These are phyloP conservation scores for Scaeva pyrastri DNA, from an alignment of 2,888 invertebrate species.

Conservation along the genomic window DNA sequence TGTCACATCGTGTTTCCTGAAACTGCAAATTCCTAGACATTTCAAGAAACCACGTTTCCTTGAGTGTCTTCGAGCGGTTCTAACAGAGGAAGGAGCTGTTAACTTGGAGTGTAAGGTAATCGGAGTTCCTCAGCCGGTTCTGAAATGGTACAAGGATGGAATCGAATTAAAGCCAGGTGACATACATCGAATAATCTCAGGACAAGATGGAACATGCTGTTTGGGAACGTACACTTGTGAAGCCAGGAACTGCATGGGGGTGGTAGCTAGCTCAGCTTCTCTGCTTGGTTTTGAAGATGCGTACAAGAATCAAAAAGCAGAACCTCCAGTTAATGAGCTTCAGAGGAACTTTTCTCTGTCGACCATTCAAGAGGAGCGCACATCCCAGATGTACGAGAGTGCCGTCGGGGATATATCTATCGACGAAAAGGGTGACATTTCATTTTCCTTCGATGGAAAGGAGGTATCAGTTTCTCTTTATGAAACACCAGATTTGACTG, in stretches of 20 bases:
- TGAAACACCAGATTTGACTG: conserved; percentile 96
- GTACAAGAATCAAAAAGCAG: conserved; percentile 85
- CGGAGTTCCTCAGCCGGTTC: conserved; percentile 94
- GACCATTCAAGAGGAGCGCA: conserved; percentile 95
- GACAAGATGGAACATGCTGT: conserved; percentile 95
- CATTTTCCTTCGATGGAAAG: conserved; percentile 95
- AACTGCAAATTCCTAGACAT: conserved; percentile 93
- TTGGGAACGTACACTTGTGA: conserved; percentile 96
- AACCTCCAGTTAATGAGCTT: conserved; percentile 83
- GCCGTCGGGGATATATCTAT: conserved; percentile 90
- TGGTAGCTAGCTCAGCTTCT: conserved; percentile 94
- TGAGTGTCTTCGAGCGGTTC: conserved; percentile 92
- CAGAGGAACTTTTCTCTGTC: conserved; percentile 93
- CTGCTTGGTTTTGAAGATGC: conserved; percentile 93
- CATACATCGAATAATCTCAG: conserved; percentile 95
- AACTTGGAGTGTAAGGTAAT: conserved; percentile 97
- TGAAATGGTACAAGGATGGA: conserved; percentile 97
- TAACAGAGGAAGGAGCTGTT: conserved; percentile 94
- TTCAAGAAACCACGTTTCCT: conserved; percentile 95
- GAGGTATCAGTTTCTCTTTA: conserved; percentile 96
- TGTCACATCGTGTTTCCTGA: conserved; percentile 93
- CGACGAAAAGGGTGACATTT: conserved; percentile 93
- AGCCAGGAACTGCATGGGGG: conserved; percentile 96
- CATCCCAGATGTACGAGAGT: conserved; percentile 94
- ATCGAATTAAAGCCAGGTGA: conserved; percentile 95